These are phyloP conservation scores for Etheostoma cragini DNA, from an alignment of 2,113 vertebrate genomes.

Conservation along the genomic window DNA sequence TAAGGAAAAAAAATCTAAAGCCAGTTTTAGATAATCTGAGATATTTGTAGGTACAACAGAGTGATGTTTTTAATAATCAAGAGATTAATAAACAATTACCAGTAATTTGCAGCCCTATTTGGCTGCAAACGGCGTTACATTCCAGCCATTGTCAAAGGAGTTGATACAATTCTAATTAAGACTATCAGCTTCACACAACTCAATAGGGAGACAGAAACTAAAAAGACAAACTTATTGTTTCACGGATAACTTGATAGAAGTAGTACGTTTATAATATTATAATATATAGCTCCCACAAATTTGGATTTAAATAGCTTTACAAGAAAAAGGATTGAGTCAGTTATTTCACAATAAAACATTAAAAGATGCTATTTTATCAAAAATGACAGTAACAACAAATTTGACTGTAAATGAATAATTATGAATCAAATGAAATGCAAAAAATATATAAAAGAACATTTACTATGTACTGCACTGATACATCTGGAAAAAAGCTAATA, in stretches of 20 bases:
- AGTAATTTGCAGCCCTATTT: too few species aligned
- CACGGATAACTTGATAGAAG: neutral
- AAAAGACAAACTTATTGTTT: neutral
- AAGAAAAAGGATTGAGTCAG: neutral
- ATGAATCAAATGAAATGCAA: neutral
- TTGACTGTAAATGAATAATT: neutral
- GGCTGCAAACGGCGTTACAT: too few species aligned
- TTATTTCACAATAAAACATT: neutral
- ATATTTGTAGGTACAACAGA: too few species aligned
- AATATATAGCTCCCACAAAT: neutral
- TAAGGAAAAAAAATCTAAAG: too few species aligned
- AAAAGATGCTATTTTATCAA: neutral
- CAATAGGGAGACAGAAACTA: too few species aligned
- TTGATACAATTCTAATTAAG: too few species aligned
- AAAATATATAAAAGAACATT: neutral
- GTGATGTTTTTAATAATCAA: too few species aligned
- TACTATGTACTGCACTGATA: neutral
- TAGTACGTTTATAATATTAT: too few species aligned
- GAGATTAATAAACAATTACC: too few species aligned
- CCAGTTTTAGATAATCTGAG: too few species aligned
- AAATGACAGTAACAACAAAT: neutral
- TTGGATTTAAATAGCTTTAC: neutral
- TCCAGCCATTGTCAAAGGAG: too few species aligned
- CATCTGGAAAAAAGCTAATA: neutral
- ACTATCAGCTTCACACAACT: too few species aligned